A percentile compares a stretch with the other conserved stretches of the same genome.
phyloP scores from a whole-genome alignment of 2,888 invertebrate species.

The Volucella inanis region DNA sequence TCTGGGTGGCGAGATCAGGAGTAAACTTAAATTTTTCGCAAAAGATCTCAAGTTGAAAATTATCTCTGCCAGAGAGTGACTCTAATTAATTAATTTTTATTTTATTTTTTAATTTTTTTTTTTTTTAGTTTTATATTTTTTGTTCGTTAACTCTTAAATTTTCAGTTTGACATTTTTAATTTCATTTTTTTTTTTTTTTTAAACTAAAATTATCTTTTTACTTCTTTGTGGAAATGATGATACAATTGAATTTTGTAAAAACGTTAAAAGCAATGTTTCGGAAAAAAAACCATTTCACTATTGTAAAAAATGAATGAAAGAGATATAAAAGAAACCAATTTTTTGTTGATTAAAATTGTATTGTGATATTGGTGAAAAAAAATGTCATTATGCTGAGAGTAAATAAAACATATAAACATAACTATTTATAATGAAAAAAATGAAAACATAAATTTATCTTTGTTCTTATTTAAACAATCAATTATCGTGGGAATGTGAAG shows the following conservation, averaged over 20 bases:
- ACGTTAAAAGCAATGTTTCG: slow-evolving; percentile 23
- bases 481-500: slow-evolving; percentile 9
- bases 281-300: slow-evolving; percentile 31
- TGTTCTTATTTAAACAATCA: slow-evolving; percentile 24
- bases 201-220: background rate
- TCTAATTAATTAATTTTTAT: slow-evolving; percentile 22
- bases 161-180: slow-evolving; percentile 56
- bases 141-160: slow-evolving; percentile 36
- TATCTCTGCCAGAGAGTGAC: slow-evolving; percentile 43
- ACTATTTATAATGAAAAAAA: slow-evolving; percentile 44
- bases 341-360: slow-evolving; percentile 42
- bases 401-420: slow-evolving; percentile 54
- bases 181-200: slow-evolving; percentile 21
- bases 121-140: slow-evolving; percentile 17
- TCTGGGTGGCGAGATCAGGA: slow-evolving; percentile 18
- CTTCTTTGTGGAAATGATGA: slow-evolving; percentile 28
- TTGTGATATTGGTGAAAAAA: slow-evolving; percentile 67
- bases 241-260: slow-evolving; percentile 25
- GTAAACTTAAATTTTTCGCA: slow-evolving; percentile 53
- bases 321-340: slow-evolving; percentile 10
- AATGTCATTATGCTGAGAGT: slow-evolving; percentile 63
- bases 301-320: slow-evolving; percentile 41
- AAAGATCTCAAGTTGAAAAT: slow-evolving; percentile 70
- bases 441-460: slow-evolving; percentile 7
- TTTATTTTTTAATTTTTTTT: slow-evolving; percentile 25